Conservation (phyloP, 2,888 invertebrate genomes). For the Ametastegia equiseti region DNA sequence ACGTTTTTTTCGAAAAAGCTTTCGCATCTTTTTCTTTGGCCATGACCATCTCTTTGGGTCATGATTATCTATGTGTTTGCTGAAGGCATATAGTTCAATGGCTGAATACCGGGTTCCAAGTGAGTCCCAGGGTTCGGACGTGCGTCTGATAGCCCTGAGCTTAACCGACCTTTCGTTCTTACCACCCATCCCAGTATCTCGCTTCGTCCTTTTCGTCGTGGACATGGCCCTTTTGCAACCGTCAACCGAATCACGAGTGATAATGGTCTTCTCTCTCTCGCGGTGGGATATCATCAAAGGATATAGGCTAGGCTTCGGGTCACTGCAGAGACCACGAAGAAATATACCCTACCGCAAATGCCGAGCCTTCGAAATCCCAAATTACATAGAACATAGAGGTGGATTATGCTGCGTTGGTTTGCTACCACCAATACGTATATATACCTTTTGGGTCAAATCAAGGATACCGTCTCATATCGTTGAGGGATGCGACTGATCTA, state of each 20-base stretch:
- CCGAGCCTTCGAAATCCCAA: not conserved
- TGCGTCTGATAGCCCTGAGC: not conserved
- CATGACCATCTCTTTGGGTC: not conserved
- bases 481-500: no score
- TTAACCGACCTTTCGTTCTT: not conserved
- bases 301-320: slow-evolving; percentile 1
- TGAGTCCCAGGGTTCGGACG: slow-evolving; percentile 8
- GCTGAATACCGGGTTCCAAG: slow-evolving; percentile 23
- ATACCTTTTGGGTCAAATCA: not conserved
- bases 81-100: not conserved
- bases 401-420: not conserved
- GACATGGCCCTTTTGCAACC: not conserved
- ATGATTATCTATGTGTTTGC: slow-evolving; percentile 22
- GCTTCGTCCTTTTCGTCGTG: not conserved
- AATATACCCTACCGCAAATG: not conserved
- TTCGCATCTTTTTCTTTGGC: not conserved
- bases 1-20: not conserved
- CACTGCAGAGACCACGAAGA: not conserved
- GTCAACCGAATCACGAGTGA: slow-evolving; percentile 19
- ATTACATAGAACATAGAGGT: not conserved
- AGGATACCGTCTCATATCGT: not conserved
- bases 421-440: not conserved
- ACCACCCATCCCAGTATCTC: no score
- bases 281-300: slow-evolving; percentile 32
- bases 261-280: slow-evolving; percentile 19